Evolutionary conservation across 1,140 invertebrate genomes (phyloP), one percentile per base, ranked within the genome.

Genomic region (Oedothorax gibbosus): DNA sequence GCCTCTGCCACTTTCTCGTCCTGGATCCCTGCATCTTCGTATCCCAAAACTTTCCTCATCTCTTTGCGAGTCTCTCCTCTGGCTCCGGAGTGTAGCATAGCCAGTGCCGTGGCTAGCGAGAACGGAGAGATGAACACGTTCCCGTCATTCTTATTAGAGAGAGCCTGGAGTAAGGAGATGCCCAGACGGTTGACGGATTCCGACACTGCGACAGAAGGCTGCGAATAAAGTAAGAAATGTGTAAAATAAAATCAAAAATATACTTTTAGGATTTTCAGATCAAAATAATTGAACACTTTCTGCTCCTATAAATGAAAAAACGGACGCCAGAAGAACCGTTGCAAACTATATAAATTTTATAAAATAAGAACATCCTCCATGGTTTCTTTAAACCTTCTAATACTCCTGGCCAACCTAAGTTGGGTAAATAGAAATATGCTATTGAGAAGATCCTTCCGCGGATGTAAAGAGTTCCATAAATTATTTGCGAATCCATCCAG

Each of bases 21-120:
- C 35, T 35, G 35, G 35, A 35, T 35, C 35, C 35, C 35, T 35
- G 35, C 20, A 12, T 50, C 21, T 0, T 51, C 15, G 56, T 81
- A 56, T 18, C 56, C 64, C 49, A 87, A 57, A 1, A 84, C 60
- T 8, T 21, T 5, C 9, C 51, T 66, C 12, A 88, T 77, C 62
- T 87, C 80, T 1, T 12, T 21, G 9, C 60, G 62, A 5, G 89
- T 89, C 10, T 87, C 75, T 18, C 78, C 81, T 54, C 62, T 71
- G 11, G 88, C 87, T 12, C 89, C 89, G 5, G 83, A 62, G 12
- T 57, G 85, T 8, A 85, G 81, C 87, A 89, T 88, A 7, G 86
- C 62, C 51, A 89, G 21, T 4, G 87, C 89, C 51, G 68, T 78
- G 35, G 86, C 50, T 14, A 89, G 78, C 78, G 88, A 89, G 71